Evolutionary conservation across 2,797 vertebrate genomes (phyloP), one percentile per base, ranked within the genome.

Genomic region (Aselliscus stoliczkanus): DNA sequence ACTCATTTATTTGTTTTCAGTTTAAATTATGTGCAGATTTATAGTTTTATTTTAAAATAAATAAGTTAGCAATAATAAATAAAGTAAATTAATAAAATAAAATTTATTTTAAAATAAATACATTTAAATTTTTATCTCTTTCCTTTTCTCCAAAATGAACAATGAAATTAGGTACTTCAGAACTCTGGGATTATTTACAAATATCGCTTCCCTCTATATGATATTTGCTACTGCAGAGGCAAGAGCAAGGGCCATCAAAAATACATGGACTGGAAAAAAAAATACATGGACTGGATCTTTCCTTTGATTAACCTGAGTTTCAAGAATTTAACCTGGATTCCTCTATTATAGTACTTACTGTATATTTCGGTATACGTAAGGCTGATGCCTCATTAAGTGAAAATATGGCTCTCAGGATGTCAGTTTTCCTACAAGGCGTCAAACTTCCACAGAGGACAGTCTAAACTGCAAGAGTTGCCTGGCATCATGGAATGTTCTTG

Each of bases 21-120:
- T 73, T 92, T 77, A 54, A 93, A 79, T 73, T 77, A 72, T 85
- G 10, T 73, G 34, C 52, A 54, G n/a, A 4, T 47, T 37, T 85
- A 56, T 52, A 72, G 12, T 56, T 96, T 94, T 88, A 52, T 44
- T 92, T 85, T 82, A 82, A 65, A 97, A 88, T 34, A 65, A 97
- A 88, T 52, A 42, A 80, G 18, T 62, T 81, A 62, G 29, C 42
- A 47, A 82, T 62, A 60, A 42, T 60, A 60, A 44, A 81, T 81
- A 81, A 75, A 39, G 44, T 31, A 62, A 60, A 62, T 44, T 62
- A 81, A 60, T 81, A 44, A 80, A 60, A 80, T 80, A 4, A 44
- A 47, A n/a, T 81, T 64, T 64, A 44, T 44, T 62, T 62, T 62
- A 62, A 14, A 29, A 54, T 54, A 54, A 54, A 20, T 62, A 62